phyloP scores from a whole-genome alignment of 2,797 vertebrate genomes.

The Melanotaenia boesemani region DNA sequence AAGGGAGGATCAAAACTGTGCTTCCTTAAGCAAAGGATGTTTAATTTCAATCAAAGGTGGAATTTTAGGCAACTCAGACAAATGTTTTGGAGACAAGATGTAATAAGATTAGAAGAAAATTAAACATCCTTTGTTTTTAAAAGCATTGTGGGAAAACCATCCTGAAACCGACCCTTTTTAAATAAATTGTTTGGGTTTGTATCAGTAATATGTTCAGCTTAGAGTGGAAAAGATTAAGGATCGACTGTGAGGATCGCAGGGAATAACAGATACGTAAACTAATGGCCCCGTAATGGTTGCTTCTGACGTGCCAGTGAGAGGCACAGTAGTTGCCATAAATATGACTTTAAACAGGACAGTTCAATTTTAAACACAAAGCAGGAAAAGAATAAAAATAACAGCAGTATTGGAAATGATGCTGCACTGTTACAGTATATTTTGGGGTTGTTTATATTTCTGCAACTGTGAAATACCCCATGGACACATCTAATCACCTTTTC shows the following conservation, averaged over 20 bases:
- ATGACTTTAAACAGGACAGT: slow-evolving; percentile 56
- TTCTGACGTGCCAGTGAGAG: slow-evolving; percentile 14
- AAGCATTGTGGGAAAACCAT: background rate
- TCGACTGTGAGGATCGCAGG: slow-evolving; percentile 48
- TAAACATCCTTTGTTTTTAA: slow-evolving; percentile 35
- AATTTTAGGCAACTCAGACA: background rate
- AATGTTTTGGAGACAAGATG: background rate
- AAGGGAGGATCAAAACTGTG: slow-evolving; percentile 8
- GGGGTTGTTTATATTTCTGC: background rate
- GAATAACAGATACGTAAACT: slow-evolving; percentile 69
- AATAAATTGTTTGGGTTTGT: background rate
- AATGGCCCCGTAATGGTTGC: slow-evolving; percentile 57
- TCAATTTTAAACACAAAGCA: slow-evolving; percentile 49
- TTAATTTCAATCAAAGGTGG: slow-evolving; percentile 17
- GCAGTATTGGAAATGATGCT: slow-evolving; percentile 22
- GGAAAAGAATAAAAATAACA: slow-evolving; percentile 43
- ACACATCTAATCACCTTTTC: background rate
- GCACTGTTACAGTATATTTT: slow-evolving; percentile 15
- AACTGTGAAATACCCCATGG: background rate
- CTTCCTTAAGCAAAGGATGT: slow-evolving; percentile 35
- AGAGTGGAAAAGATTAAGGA: slow-evolving; percentile 33
- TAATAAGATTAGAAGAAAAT: slow-evolving; percentile 6
- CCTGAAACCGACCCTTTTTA: background rate
- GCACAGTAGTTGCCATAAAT: slow-evolving; percentile 25
- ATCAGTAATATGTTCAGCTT: slow-evolving; percentile 5